These are phyloP conservation scores for Luperina testacea DNA, from an alignment of 2,888 invertebrate genomes.

Conservation along the genomic window DNA sequence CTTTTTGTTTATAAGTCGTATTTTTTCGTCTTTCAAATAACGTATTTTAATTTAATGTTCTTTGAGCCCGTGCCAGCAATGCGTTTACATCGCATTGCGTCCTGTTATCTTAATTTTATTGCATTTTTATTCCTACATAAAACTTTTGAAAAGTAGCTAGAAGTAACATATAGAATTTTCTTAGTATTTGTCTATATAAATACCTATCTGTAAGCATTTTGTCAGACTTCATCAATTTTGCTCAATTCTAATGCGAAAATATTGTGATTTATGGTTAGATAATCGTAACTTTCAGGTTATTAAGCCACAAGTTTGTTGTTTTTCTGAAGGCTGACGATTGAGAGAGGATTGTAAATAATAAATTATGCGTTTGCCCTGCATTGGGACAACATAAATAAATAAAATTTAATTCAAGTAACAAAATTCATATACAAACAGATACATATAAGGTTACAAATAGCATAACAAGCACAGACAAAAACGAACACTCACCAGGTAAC, in stretches of 20 bases:
- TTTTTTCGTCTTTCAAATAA: slow-evolving; percentile 24
- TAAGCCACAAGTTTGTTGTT: neutral
- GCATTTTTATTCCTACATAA: slow-evolving; percentile 27
- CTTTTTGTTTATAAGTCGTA: slow-evolving; percentile 10
- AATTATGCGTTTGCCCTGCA: neutral
- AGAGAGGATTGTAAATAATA: neutral
- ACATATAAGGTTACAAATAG: too few relatives aligned
- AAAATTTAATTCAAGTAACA: too few relatives aligned
- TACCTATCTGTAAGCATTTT: neutral
- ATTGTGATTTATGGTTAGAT: neutral
- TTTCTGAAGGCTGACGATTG: neutral
- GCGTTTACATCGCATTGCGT: slow-evolving; percentile 18
- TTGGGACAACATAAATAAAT: too few relatives aligned
- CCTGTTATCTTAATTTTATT: slow-evolving; percentile 23
- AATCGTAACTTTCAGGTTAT: neutral
- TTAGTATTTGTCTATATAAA: neutral
- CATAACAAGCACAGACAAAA: too few relatives aligned
- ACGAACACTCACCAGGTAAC: too few relatives aligned
- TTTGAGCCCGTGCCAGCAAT: slow-evolving; percentile 40
- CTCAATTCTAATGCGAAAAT: neutral
- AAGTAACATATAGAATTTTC: too few relatives aligned
- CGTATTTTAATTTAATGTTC: slow-evolving; percentile 6
- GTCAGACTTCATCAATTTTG: neutral
- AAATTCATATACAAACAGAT: too few relatives aligned
- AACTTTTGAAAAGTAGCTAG: neutral